Percentiles rank a stretch among this genome's conserved stretches.
Evolutionary conservation across 2,888 invertebrate genomes (phyloP).

Genomic region (Homarus gammarus): DNA sequence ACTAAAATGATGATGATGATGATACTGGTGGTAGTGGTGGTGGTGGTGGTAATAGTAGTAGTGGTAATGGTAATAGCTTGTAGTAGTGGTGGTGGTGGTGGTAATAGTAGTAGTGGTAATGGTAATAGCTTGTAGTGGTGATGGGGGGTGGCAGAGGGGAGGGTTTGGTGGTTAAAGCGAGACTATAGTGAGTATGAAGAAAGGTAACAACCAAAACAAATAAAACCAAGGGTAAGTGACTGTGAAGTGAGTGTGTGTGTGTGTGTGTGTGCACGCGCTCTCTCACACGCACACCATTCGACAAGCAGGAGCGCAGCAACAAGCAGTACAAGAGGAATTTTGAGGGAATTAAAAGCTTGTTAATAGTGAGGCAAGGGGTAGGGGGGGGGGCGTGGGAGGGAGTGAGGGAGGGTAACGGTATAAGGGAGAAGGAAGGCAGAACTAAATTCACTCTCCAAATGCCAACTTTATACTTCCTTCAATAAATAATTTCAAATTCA

Average conservation of each 20-base stretch:
- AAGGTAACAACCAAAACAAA: neutral
- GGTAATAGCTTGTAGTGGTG: no score
- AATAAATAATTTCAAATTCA: no score
- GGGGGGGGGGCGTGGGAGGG: conserved; percentile 17
- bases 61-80: neutral
- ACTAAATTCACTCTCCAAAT: no score
- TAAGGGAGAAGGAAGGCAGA: no score
- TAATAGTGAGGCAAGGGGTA: conserved; percentile 2
- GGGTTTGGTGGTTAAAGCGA: neutral
- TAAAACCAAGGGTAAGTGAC: no score
- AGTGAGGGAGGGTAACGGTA: no score
- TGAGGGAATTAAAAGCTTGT: neutral
- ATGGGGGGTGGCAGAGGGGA: no score
- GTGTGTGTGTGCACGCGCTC: neutral
- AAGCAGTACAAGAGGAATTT: conserved; percentile 9
- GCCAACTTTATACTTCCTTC: no score
- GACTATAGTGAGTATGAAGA: neutral
- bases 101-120: neutral
- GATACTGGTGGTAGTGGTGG: conserved; percentile 2
- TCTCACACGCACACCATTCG: neutral
- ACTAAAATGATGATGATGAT: neutral
- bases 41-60: neutral
- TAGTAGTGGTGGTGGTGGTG: neutral
- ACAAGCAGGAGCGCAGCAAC: neutral
- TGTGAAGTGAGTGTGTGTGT: neutral